Evolutionary conservation across 1,140 invertebrate genomes (phyloP), one percentile per base, ranked within the genome.

Genomic region (Drosophila sp.): DNA sequence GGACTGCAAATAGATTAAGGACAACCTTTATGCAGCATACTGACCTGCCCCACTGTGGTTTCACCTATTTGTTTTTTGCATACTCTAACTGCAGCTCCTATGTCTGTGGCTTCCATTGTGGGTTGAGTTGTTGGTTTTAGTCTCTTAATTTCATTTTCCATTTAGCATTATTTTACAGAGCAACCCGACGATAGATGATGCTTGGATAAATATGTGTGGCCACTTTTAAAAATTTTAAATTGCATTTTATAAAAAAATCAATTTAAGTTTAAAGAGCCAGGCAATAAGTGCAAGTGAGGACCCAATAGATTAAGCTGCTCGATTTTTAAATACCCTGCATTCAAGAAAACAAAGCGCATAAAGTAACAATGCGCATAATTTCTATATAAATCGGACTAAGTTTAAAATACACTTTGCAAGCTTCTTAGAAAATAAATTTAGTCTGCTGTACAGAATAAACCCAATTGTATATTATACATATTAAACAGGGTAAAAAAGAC

Each of bases 91-190:
- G 34, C 46, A 21, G 34, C 7, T 16, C 34, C 34, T 8, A 8
- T 21, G 21, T 1, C 21, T 21, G 21, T 21, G 21, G 21, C 4
- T 21, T 21, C 21, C 18, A 14, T 5, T 45, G 43, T 21, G 54
- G 32, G 13, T 25, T 18, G 9, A 38, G 34, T 29, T 41, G n/a
- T 32, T 43, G 54, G 13, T 27, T 3, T 14, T 29, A 40, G 32
- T 40, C 51, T 71, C 41, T 70, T 70, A 63, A 70, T 70, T 70
- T 70, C 32, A 63, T 70, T 70, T 63, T 25, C 59, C 48, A 43
- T 29, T 29, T 29, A 29, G 4, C 27, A 29, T 51, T 21, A 48
- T 41, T 59, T 46, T 51, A 58, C 45, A 61, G 51, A 25, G 29
- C 46, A 51, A 29, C 25, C 41, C 43, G 36, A n/a, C 21, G 21